phyloP scores from a whole-genome alignment of 2,888 invertebrate species.

The Drosophila maculinotata region DNA sequence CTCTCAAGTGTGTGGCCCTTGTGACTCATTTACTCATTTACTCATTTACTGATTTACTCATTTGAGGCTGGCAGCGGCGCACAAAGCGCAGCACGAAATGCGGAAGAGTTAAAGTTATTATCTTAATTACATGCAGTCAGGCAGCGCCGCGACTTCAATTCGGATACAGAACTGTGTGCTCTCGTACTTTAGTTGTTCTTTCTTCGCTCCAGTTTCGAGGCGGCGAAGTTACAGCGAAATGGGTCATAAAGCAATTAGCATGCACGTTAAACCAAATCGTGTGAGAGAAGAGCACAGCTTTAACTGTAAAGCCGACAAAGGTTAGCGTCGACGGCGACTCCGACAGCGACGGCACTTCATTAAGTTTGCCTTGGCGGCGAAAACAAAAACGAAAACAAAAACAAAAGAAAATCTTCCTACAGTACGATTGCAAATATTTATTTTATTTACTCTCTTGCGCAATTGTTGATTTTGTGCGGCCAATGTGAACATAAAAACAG shows the following conservation, averaged over 20 bases:
- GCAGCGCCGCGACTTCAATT: slow-evolving; percentile 25
- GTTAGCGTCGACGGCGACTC: slow-evolving; percentile 37
- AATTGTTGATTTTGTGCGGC: slow-evolving; percentile 65
- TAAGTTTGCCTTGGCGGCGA: slow-evolving; percentile 23
- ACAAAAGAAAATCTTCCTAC: slow-evolving; percentile 32
- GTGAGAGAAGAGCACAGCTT: slow-evolving; percentile 53
- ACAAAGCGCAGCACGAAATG: slow-evolving; percentile 57
- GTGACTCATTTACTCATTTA: slow-evolving; percentile 64
- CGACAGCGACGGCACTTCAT: slow-evolving; percentile 22
- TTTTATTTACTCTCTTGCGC: slow-evolving; percentile 45
- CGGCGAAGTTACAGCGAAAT: slow-evolving; percentile 50
- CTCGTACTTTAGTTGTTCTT: slow-evolving; percentile 25
- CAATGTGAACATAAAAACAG: slow-evolving; percentile 59
- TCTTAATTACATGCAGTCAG: slow-evolving; percentile 67
- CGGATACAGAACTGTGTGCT: slow-evolving; percentile 17
- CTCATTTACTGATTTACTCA: too few relatives aligned
- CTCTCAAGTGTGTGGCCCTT: slow-evolving; percentile 59
- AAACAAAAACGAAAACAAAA: slow-evolving; percentile 19
- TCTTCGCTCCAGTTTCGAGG: slow-evolving; percentile 64
- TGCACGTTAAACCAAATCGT: slow-evolving; percentile 61
- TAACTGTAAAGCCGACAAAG: slow-evolving; percentile 73
- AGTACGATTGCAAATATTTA: slow-evolving; percentile 69
- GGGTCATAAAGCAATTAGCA: slow-evolving; percentile 74
- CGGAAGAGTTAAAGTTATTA: slow-evolving; percentile 61
- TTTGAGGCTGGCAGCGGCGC: slow-evolving; percentile 10